phyloP scores from a whole-genome alignment of 2,888 invertebrate genomes.

The Nemoura dubitans region DNA sequence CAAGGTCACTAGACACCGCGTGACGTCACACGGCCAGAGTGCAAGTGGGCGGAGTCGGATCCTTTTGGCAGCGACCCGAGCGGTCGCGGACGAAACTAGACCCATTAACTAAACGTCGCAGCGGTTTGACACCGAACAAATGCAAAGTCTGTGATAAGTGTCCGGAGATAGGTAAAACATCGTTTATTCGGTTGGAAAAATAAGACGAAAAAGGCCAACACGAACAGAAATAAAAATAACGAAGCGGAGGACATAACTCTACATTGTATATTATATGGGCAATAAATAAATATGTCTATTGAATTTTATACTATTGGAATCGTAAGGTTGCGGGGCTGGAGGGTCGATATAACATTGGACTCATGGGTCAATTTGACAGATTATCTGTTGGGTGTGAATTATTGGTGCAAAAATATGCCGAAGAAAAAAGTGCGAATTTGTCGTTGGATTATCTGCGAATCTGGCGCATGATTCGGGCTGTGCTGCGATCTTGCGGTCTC shows the following conservation, averaged over 20 bases:
- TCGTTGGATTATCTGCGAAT: too few relatives aligned
- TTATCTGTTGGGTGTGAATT: neutral
- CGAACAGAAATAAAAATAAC: slow-evolving; percentile 13
- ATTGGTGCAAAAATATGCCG: neutral
- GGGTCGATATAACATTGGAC: neutral
- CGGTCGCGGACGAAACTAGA: slow-evolving; percentile 39
- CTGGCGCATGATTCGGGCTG: neutral
- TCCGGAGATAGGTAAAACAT: slow-evolving; percentile 41
- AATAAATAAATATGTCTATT: slow-evolving; percentile 43
- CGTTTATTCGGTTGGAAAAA: slow-evolving; percentile 32
- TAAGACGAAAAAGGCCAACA: slow-evolving; percentile 17
- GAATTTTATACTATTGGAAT: slow-evolving; percentile 23
- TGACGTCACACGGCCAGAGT: neutral
- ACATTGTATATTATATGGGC: slow-evolving; percentile 39
- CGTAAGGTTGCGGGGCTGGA: neutral
- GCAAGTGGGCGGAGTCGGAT: neutral
- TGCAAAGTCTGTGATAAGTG: slow-evolving; percentile 44
- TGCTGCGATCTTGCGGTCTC: neutral
- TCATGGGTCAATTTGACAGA: neutral
- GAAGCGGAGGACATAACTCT: slow-evolving; percentile 24
- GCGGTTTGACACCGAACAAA: slow-evolving; percentile 44
- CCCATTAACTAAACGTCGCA: slow-evolving; percentile 43
- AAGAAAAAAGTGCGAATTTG: neutral
- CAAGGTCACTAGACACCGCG: neutral
- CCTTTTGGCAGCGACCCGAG: neutral